Evolutionary conservation across 2,113 vertebrate species (phyloP).

Genomic region (Ceyx melanurus): DNA sequence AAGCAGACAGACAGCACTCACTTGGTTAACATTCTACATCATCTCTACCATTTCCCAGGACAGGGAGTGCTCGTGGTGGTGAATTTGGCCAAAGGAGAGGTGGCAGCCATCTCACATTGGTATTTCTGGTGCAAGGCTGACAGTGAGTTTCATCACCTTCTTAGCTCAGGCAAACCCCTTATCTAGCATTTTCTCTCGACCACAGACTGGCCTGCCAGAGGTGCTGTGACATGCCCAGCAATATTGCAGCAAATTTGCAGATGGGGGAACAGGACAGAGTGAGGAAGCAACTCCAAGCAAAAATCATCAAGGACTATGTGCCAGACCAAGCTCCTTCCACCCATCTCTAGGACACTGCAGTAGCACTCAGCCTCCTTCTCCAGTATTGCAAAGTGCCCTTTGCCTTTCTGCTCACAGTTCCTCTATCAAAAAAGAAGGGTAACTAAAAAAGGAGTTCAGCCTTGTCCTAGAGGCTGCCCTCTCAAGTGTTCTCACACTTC

Average conservation of each 20-base stretch:
- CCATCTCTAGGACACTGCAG: not conserved
- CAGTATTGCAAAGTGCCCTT: not conserved
- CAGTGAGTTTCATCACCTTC: not conserved
- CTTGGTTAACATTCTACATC: not conserved
- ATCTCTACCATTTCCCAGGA: not conserved
- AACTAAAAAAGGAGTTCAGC: not conserved
- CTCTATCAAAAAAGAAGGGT: not conserved
- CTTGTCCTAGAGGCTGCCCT: not conserved
- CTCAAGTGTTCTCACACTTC: not conserved
- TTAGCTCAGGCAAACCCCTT: not conserved
- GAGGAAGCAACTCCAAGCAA: not conserved
- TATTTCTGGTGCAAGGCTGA: not conserved
- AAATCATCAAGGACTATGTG: not conserved
- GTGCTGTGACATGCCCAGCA: not conserved
- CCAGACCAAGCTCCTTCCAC: not conserved
- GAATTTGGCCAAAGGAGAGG: not conserved
- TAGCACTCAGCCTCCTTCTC: not conserved
- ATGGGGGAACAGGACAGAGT: not conserved
- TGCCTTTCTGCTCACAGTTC: not conserved
- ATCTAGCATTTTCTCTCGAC: not conserved
- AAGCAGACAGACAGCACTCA: constrained; percentile 30
- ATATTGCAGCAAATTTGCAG: not conserved
- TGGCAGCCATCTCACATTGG: not conserved
- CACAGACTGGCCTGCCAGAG: not conserved
- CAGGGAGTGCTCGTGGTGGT: not conserved